Conservation (phyloP, 1,140 invertebrate genomes). For the Cryptotermes secundus region DNA sequence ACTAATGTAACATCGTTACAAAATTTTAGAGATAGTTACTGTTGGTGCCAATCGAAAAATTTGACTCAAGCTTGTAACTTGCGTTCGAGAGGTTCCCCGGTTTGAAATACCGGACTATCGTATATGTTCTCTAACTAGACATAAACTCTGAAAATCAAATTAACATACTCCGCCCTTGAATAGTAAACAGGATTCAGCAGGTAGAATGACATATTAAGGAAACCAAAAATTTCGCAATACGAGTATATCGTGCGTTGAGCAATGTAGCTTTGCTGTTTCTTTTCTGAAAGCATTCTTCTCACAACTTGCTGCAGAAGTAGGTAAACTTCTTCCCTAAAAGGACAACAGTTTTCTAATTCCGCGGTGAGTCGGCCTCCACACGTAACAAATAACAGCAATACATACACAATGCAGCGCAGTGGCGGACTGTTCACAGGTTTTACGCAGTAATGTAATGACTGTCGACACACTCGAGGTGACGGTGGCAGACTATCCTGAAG, state of each 20-base stretch:
- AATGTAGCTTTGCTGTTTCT: neutral
- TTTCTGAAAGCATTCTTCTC: constrained; percentile 6
- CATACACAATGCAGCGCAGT: neutral
- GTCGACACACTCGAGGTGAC: neutral
- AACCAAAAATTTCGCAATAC: constrained; percentile 20
- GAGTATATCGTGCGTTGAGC: neutral
- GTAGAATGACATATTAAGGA: neutral
- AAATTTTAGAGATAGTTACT: too few species aligned
- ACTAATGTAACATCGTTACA: too few species aligned
- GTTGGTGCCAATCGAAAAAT: too few species aligned
- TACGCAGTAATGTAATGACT: too few species aligned
- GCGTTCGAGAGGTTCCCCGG: too few species aligned
- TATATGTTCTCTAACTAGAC: too few species aligned
- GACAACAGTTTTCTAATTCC: constrained; percentile 14
- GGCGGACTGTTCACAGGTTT: neutral
- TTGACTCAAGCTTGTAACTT: too few species aligned
- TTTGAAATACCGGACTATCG: too few species aligned
- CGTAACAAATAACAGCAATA: neutral
- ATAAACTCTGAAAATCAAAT: too few species aligned
- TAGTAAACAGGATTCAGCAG: neutral
- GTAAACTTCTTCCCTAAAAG: constrained; percentile 19
- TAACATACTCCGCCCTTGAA: neutral
- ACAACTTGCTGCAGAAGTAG: neutral
- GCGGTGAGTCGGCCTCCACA: neutral
- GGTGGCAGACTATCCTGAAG: neutral